phyloP scores from a whole-genome alignment of 1,140 invertebrate species.

The Platyscapa corneri region DNA sequence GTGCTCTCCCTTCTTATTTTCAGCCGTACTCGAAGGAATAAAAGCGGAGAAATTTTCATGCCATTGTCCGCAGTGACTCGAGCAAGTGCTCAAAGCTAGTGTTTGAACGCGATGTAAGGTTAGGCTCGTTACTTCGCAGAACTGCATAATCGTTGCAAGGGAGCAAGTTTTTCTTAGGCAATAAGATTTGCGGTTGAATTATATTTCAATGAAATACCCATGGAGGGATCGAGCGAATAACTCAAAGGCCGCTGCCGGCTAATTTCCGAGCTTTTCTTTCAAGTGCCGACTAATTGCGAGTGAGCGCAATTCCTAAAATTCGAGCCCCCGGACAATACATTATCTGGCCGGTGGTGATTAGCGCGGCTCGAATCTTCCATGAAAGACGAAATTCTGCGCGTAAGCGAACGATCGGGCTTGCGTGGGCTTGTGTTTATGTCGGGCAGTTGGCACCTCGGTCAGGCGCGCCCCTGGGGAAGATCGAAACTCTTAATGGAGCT shows the following conservation, averaged over 20 bases:
- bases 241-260: too few relatives aligned
- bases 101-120: not conserved
- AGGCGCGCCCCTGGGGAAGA: not conserved
- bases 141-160: too few relatives aligned
- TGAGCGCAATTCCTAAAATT: too few relatives aligned
- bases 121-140: too few relatives aligned
- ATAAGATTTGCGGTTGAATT: not conserved
- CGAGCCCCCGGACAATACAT: not conserved
- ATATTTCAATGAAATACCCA: not conserved
- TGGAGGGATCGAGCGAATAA: not conserved
- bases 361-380: not conserved
- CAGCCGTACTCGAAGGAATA: not conserved
- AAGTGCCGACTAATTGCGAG: not conserved
- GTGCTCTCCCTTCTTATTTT: not conserved
- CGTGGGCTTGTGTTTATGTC: not conserved
- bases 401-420: not conserved
- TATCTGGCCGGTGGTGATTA: not conserved
- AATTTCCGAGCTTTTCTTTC: too few relatives aligned
- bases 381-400: not conserved
- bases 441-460: not conserved
- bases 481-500: conserved; percentile 6
- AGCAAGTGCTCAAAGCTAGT: not conserved
- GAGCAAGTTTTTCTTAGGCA: not conserved
- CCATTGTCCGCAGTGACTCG: not conserved
- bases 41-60: not conserved